These are phyloP conservation scores for Poeciliopsis infans DNA, from an alignment of 2,797 vertebrate species.

Conservation along the genomic window DNA sequence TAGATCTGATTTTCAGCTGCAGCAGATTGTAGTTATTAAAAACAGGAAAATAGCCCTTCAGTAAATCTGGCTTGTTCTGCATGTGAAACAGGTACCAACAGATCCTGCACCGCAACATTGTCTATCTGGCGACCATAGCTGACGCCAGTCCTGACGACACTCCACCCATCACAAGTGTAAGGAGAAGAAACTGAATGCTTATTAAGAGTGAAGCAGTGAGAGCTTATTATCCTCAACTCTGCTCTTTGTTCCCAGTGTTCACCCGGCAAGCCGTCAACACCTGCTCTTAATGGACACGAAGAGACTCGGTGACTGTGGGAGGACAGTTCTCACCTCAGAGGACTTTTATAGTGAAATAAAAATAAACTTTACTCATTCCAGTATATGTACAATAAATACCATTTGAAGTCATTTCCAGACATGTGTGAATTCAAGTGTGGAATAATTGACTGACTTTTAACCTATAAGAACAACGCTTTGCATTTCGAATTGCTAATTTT, in stretches of 20 bases:
- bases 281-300: slow-evolving; percentile 8
- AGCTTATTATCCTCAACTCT: not conserved
- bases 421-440: not conserved
- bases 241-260: slow-evolving; percentile 46
- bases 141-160: slow-evolving; percentile 82
- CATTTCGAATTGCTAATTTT: slow-evolving; percentile 74
- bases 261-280: slow-evolving; percentile 17
- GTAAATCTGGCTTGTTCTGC: not conserved
- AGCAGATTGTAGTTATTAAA: not conserved
- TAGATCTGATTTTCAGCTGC: not conserved
- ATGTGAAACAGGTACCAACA: slow-evolving; percentile 88
- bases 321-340: not conserved
- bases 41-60: not conserved
- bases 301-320: slow-evolving; percentile 3
- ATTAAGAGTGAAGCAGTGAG: not conserved
- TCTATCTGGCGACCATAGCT: slow-evolving; percentile 94
- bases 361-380: not conserved
- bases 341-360: not conserved
- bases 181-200: not conserved
- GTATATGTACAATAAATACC: not conserved
- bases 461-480: slow-evolving; percentile 11
- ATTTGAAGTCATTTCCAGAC: not conserved
- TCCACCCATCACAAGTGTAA: slow-evolving; percentile 55
- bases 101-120: slow-evolving; percentile 94
- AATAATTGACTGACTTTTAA: not conserved